phyloP scores from a whole-genome alignment of 2,888 invertebrate species.

The Harpagoxenus sublaevis region DNA sequence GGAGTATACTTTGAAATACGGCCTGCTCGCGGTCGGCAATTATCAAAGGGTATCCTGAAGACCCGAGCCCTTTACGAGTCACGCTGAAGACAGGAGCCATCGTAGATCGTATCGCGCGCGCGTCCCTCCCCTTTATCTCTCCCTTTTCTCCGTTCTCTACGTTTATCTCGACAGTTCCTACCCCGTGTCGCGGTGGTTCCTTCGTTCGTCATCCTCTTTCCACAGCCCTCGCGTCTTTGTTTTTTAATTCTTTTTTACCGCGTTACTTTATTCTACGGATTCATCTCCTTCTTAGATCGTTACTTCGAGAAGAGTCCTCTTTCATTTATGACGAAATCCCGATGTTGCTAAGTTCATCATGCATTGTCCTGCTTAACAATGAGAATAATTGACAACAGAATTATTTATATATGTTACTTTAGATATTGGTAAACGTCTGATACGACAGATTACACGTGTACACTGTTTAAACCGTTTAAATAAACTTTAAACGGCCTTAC shows the following conservation, averaged over 20 bases:
- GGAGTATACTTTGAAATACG: slow-evolving; percentile 61
- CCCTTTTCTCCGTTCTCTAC: not conserved
- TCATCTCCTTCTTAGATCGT: slow-evolving; percentile 71
- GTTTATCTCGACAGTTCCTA: slow-evolving; percentile 13
- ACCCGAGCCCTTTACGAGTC: slow-evolving; percentile 80
- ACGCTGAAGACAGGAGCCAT: slow-evolving; percentile 85
- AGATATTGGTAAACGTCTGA: not conserved
- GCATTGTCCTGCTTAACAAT: not conserved
- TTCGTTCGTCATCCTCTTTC: slow-evolving; percentile 40
- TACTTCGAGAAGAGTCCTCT: slow-evolving; percentile 10
- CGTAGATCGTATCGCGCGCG: slow-evolving; percentile 82
- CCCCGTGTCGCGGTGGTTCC: too few species aligned
- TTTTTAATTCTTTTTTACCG: slow-evolving; percentile 50
- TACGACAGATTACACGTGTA: not conserved
- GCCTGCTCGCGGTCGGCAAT: slow-evolving; percentile 76
- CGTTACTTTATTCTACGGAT: slow-evolving; percentile 77
- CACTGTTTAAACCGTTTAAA: not conserved
- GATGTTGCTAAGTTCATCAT: slow-evolving; percentile 34
- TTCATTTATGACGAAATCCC: slow-evolving; percentile 1
- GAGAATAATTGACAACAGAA: not conserved
- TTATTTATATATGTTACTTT: not conserved
- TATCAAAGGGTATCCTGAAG: slow-evolving; percentile 79
- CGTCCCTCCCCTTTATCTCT: slow-evolving; percentile 41
- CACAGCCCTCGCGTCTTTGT: slow-evolving; percentile 6
- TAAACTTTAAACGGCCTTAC: not conserved